These are phyloP conservation scores for Penaeus chinensis DNA, from an alignment of 1,140 invertebrate species.

Conservation along the genomic window DNA sequence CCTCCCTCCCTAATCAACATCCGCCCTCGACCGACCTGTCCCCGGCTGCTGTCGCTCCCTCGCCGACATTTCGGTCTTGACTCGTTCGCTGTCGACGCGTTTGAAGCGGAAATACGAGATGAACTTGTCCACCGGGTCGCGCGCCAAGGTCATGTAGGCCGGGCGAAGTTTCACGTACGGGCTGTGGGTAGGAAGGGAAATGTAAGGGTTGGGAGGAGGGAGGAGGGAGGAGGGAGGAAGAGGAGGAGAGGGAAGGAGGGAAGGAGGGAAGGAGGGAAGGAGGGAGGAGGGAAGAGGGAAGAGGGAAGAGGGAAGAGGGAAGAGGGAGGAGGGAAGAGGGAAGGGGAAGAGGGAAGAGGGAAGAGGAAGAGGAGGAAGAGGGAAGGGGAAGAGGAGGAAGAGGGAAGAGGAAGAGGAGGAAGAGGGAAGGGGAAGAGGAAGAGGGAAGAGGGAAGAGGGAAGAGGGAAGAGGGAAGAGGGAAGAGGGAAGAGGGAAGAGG, in stretches of 20 bases:
- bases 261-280: no score
- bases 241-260: no score
- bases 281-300: neutral
- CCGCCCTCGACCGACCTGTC: constrained; percentile 34
- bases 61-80: constrained; percentile 53
- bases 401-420: neutral
- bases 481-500: no score
- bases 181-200: constrained; percentile 21
- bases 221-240: neutral
- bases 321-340: neutral
- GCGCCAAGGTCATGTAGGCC: constrained; percentile 56
- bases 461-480: no score
- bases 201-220: neutral
- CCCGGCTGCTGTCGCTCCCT: constrained; percentile 51
- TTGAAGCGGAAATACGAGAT: constrained; percentile 59
- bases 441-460: no score
- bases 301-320: neutral
- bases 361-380: neutral
- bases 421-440: neutral
- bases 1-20: no score
- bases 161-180: constrained; percentile 53
- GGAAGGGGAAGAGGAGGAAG: neutral
- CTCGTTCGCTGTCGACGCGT: constrained; percentile 47
- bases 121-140: constrained; percentile 60
- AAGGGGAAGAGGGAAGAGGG: no score